A percentile compares a stretch with the other conserved stretches of the same genome.
These are phyloP conservation scores for Acanthococcus lagerstroemiae DNA, from an alignment of 2,888 invertebrate species.

Conservation along the genomic window DNA sequence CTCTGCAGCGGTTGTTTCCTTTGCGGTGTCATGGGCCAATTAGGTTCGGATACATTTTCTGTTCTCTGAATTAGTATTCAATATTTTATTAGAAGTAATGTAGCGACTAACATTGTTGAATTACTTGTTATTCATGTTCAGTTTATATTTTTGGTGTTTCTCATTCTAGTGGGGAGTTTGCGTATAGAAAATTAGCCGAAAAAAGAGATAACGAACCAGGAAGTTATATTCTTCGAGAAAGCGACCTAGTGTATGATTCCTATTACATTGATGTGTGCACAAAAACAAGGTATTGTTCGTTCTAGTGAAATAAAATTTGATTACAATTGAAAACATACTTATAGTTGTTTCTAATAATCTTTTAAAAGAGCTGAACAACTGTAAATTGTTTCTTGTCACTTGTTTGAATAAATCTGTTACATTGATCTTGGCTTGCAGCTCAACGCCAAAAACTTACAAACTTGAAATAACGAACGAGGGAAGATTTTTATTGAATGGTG, in stretches of 20 bases:
- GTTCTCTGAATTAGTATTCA: background rate
- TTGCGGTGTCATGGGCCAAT: conserved; percentile 84
- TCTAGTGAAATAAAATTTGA: no score
- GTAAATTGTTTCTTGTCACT: no score
- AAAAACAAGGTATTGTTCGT: conserved; percentile 52
- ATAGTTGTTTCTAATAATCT: no score
- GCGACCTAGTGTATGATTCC: conserved; percentile 65
- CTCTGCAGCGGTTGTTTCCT: conserved; percentile 57
- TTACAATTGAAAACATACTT: no score
- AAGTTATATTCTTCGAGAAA: conserved; percentile 71
- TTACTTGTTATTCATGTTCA: no score
- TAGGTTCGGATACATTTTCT: conserved; percentile 66
- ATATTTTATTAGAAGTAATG: no score
- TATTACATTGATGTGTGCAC: conserved; percentile 74
- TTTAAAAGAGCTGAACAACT: no score
- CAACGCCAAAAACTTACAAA: conserved; percentile 59
- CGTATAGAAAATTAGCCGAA: conserved; percentile 70
- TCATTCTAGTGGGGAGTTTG: conserved; percentile 60
- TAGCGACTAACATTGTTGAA: no score
- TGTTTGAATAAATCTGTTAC: no score
- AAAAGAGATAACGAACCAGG: conserved; percentile 65
- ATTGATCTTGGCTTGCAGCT: conserved; percentile 37
- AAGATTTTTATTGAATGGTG: conserved; percentile 48
- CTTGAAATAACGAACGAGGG: conserved; percentile 50
- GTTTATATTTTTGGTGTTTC: no score